A percentile compares a stretch with the other conserved stretches of the same genome.
These are phyloP conservation scores for Micrasema minimum DNA, from an alignment of 1,140 invertebrate species.

Conservation along the genomic window DNA sequence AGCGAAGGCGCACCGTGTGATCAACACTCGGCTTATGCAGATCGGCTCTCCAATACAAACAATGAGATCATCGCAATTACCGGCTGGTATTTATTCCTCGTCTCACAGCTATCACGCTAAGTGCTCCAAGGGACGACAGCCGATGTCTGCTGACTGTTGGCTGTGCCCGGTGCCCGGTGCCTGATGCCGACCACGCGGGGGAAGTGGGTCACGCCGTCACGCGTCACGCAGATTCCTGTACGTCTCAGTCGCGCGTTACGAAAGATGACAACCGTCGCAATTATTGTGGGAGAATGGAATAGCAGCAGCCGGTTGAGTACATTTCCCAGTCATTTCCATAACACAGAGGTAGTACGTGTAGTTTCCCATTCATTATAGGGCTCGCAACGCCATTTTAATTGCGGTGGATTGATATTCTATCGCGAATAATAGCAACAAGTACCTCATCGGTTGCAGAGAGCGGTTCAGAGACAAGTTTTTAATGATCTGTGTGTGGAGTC, in stretches of 20 bases:
- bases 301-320: conserved; percentile 1
- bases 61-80: conserved; percentile 20
- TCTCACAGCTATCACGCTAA: background rate
- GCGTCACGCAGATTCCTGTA: conserved; percentile 22
- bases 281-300: conserved; percentile 49
- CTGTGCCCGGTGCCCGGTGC: conserved; percentile 7
- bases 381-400: conserved; percentile 23
- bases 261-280: conserved; percentile 47
- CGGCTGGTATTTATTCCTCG: background rate
- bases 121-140: conserved; percentile 5
- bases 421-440: conserved; percentile 7
- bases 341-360: conserved; percentile 9
- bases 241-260: conserved; percentile 29
- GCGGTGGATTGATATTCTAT: conserved; percentile 14
- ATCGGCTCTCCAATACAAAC: conserved; percentile 6
- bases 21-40: background rate
- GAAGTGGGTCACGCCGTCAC: conserved; percentile 6
- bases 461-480: conserved; percentile 8
- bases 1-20: background rate
- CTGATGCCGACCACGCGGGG: background rate
- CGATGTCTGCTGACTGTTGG: background rate
- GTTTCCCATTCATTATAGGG: conserved; percentile 23
- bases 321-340: conserved; percentile 24
- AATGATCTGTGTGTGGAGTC: conserved; percentile 4
- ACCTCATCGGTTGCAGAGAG: conserved; percentile 14